A percentile compares a stretch with the other conserved stretches of the same genome.
Conservation (phyloP, 2,888 invertebrate species). For the Melipona bicolor region DNA sequence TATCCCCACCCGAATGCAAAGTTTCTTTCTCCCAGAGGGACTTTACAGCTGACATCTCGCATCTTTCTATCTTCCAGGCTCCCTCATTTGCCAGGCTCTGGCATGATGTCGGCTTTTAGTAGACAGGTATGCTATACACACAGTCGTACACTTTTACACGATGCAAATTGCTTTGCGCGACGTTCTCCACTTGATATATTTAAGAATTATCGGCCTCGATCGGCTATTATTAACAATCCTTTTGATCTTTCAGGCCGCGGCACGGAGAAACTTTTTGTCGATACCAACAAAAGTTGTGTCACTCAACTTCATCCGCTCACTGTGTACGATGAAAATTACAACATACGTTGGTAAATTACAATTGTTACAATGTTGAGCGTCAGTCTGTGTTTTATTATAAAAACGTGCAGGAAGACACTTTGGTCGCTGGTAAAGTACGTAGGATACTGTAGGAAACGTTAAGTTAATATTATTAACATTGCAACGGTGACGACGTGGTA, state of each 20-base stretch:
- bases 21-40: constrained; percentile 39
- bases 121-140: neutral
- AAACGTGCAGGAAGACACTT: no score
- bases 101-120: neutral
- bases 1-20: constrained; percentile 37
- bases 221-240: neutral
- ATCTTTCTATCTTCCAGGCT: constrained; percentile 34
- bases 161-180: constrained; percentile 22
- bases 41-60: constrained; percentile 60
- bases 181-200: constrained; percentile 3
- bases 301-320: neutral
- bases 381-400: no score
- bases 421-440: no score
- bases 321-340: neutral
- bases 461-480: neutral
- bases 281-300: neutral
- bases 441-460: no score
- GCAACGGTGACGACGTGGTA: no score
- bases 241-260: neutral
- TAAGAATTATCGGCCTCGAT: constrained; percentile 12
- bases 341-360: neutral
- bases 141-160: neutral
- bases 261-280: neutral
- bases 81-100: constrained; percentile 21
- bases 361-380: neutral